A percentile compares a stretch with the other conserved stretches of the same genome.
These are phyloP conservation scores for Eupeodes latifasciatus DNA, from an alignment of 2,888 invertebrate genomes.

Conservation along the genomic window DNA sequence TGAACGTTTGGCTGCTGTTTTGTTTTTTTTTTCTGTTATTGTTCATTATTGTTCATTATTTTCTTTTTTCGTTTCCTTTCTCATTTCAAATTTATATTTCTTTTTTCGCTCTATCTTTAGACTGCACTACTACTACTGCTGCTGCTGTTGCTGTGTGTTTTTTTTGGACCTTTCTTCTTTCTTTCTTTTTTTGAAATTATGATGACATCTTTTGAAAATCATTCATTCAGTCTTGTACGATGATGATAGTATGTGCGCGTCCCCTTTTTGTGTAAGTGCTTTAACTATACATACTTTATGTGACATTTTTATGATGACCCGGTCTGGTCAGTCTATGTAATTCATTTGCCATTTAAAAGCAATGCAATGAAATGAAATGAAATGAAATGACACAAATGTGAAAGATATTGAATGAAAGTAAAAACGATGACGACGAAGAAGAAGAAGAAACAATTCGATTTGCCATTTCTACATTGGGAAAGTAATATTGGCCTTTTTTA, in stretches of 20 bases:
- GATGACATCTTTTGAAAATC: slow-evolving; percentile 49
- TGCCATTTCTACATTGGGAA: slow-evolving; percentile 32
- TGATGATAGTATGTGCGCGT: slow-evolving; percentile 11
- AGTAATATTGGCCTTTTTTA: slow-evolving; percentile 35
- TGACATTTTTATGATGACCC: slow-evolving; percentile 72
- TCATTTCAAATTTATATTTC: slow-evolving; percentile 27
- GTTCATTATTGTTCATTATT: not conserved
- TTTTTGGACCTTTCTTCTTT: slow-evolving; percentile 22
- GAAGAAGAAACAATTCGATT: slow-evolving; percentile 60
- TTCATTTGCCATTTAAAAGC: slow-evolving; percentile 62
- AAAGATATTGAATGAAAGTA: slow-evolving; percentile 59
- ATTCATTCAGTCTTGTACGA: slow-evolving; percentile 9
- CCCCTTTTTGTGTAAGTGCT: slow-evolving; percentile 60
- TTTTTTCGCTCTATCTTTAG: not conserved
- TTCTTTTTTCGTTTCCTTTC: slow-evolving; percentile 34
- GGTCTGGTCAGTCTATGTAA: slow-evolving; percentile 55
- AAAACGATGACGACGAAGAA: slow-evolving; percentile 38
- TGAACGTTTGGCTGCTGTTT: slow-evolving; percentile 40
- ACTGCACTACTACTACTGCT: not conserved
- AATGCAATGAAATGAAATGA: slow-evolving; percentile 11
- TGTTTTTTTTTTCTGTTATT: not conserved
- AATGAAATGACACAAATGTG: not conserved
- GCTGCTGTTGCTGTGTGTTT: slow-evolving; percentile 16
- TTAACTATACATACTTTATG: slow-evolving; percentile 64
- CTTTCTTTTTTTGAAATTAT: slow-evolving; percentile 51